Percentiles rank a stretch among this genome's conserved stretches.
Conservation (phyloP, 2,888 invertebrate genomes). For the Chrysolina oricalcia region DNA sequence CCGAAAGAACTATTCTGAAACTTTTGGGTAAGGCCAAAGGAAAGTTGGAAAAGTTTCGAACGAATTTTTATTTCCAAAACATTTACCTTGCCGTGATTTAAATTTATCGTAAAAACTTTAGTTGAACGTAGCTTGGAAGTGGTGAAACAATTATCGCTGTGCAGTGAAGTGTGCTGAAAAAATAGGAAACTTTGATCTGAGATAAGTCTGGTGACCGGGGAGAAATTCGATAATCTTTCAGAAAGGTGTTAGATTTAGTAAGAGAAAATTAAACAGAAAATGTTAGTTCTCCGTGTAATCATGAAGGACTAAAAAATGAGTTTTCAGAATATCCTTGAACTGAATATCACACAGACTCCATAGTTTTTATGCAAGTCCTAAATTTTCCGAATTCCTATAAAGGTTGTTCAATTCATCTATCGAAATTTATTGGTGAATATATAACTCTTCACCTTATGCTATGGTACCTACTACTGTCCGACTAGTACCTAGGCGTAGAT, state of each 20-base stretch:
- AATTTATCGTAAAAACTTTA: conserved; percentile 43
- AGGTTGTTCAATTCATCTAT: too few relatives aligned
- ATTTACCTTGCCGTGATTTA: conserved; percentile 38
- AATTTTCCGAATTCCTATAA: too few relatives aligned
- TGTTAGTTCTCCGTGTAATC: too few relatives aligned
- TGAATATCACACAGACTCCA: too few relatives aligned
- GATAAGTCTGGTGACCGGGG: not conserved
- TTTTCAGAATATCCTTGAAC: too few relatives aligned
- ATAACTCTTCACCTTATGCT: too few relatives aligned
- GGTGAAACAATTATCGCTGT: conserved; percentile 7
- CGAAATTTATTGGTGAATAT: too few relatives aligned
- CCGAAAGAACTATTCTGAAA: not conserved
- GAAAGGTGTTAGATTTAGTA: not conserved
- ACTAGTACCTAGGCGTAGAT: too few relatives aligned
- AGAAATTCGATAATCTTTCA: not conserved
- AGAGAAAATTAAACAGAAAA: too few relatives aligned
- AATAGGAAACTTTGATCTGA: not conserved
- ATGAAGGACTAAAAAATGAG: too few relatives aligned
- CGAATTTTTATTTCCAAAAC: conserved; percentile 44
- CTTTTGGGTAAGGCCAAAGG: not conserved
- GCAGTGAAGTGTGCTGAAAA: not conserved
- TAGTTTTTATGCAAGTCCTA: too few relatives aligned
- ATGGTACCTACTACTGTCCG: too few relatives aligned
- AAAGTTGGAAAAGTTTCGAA: not conserved
- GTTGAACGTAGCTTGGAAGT: conserved; percentile 31